Base-by-base conservation (phyloP, 2,797 vertebrate genomes). In the Sebastes vulpes region DNA sequence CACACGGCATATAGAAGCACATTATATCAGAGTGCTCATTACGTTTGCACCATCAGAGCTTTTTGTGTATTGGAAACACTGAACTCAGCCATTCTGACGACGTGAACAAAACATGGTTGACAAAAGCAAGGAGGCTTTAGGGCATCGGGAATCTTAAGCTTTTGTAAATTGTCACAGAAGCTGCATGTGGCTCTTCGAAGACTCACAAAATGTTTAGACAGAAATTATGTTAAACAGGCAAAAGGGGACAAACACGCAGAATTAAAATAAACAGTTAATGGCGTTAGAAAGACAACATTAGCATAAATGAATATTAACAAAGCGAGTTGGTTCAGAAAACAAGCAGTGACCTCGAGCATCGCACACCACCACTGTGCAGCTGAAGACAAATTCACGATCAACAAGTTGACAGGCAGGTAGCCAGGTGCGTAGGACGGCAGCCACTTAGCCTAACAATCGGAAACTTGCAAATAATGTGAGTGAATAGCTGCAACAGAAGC, bases 11-110 rank as follows among this genome's bases (percentile, higher is more conserved):
- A 84, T 26, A 86, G 74, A 83, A 54, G 25, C 48, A 69, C 28
- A 64, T 79, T 53, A 75, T 58, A 79, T 65, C 32, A 53, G 25
- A 52, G 28, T 20, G 18, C 65, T 75, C 46, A 72, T 85, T 77
- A 66, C 58, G 31, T 84, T 77, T 89, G 59, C 26, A 64, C 25
- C 52, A 70, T 77, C 57, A 61, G 52, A 73, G 70, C 29, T 73
- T 72, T 86, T 66, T 65, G 35, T 83, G 59, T n/a, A 26, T 23
- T 74, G 48, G 14, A 53, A 72, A 77, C 18, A 12, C 23, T 56
- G 31, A 64, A 77, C 28, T 67, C 28, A 76, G 64, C 10, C 29
- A 50, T 38, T 54, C 9, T 57, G 52, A 52, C 20, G 0, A 67
- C 5, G 1, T 58, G 16, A 75, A 88, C 53, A 86, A 72, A 72